Evolutionary conservation across 1,140 invertebrate genomes (phyloP).

Genomic region (Bradysia coprophila): DNA sequence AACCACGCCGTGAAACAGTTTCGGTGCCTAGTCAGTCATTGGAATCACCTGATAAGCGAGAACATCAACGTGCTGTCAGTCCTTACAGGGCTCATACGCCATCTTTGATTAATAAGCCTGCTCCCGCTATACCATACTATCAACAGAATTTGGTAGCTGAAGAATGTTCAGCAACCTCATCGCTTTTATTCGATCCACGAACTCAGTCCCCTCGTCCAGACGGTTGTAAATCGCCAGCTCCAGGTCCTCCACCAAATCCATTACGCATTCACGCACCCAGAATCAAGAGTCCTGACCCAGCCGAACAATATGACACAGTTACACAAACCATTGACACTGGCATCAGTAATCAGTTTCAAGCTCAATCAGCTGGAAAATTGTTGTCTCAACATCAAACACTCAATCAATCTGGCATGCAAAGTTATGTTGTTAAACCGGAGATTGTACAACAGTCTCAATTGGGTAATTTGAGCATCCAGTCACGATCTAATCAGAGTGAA

Average conservation of each 20-base stretch:
- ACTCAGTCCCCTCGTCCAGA: conserved; percentile 33
- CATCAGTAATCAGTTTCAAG: conserved; percentile 1
- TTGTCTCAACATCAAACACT: conserved; percentile 16
- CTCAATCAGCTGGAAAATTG: conserved; percentile 10
- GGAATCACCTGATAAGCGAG: conserved; percentile 26
- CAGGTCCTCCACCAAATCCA: conserved; percentile 36
- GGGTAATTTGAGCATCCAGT: conserved; percentile 13
- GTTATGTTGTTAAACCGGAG: conserved; percentile 14
- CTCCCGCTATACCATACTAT: conserved; percentile 41
- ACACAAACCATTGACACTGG: conserved; percentile 10
- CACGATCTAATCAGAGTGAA: conserved; percentile 12
- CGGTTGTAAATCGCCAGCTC: conserved; percentile 32
- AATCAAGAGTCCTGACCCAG: conserved; percentile 25
- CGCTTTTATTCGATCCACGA: conserved; percentile 30
- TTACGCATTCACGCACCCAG: conserved; percentile 32
- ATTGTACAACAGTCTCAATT: conserved; percentile 9
- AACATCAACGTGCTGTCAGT: conserved; percentile 15
- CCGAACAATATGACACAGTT: conserved; percentile 19
- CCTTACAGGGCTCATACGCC: conserved; percentile 31
- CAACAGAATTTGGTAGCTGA: conserved; percentile 41
- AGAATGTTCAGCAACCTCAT: conserved; percentile 31
- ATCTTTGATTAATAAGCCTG: conserved; percentile 41
- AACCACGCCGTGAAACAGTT: conserved; percentile 12
- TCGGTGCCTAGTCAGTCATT: conserved; percentile 36
- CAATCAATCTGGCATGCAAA: conserved; percentile 12